phyloP scores from a whole-genome alignment of 2,113 vertebrate species.

The Pseudopipra pipra region DNA sequence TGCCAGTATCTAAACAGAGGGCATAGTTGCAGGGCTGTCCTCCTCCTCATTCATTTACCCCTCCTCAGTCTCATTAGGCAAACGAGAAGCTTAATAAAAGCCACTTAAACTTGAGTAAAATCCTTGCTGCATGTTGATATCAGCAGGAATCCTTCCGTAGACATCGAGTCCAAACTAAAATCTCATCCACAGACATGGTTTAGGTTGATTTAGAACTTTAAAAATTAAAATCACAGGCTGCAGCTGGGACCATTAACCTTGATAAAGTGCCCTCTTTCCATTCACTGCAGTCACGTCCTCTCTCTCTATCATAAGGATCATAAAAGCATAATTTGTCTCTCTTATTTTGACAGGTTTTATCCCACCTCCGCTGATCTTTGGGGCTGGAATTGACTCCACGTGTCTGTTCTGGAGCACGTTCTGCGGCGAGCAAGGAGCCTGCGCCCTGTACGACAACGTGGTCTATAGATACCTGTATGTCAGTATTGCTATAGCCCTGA shows the following conservation, averaged over 20 bases:
- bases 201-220: constrained; percentile 15
- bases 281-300: background rate
- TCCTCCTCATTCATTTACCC: background rate
- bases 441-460: constrained; percentile 91
- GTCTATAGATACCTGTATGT: constrained; percentile 92
- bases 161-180: background rate
- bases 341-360: constrained; percentile 87
- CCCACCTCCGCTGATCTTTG: constrained; percentile 96
- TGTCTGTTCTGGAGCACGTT: constrained; percentile 97
- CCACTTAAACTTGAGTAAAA: constrained; percentile 24
- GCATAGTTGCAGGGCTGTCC: background rate
- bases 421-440: constrained; percentile 89
- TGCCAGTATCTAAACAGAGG: background rate
- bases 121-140: background rate
- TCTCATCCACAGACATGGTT: background rate
- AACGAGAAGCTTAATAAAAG: constrained; percentile 29
- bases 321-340: background rate
- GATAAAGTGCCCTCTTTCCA: background rate
- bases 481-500: constrained; percentile 92
- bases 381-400: constrained; percentile 94
- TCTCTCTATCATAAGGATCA: background rate
- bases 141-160: background rate
- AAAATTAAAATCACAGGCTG: background rate
- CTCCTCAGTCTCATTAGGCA: constrained; percentile 11
- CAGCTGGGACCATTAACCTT: constrained; percentile 17